These are phyloP conservation scores for Pocota personata DNA, from an alignment of 2,888 invertebrate genomes.

Conservation along the genomic window DNA sequence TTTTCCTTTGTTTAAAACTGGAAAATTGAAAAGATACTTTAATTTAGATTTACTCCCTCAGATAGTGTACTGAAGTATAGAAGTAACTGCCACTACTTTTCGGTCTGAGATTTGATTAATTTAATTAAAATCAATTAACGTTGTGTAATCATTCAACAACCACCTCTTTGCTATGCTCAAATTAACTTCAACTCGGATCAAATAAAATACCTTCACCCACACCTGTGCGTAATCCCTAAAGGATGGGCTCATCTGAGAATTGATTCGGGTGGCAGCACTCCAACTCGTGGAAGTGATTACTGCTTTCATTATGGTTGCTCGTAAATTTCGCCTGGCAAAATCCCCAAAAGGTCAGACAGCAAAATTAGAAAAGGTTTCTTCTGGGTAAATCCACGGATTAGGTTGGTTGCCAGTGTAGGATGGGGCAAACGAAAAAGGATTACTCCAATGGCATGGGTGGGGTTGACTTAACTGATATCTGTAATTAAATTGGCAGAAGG, in stretches of 20 bases:
- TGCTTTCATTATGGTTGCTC: conserved; percentile 33
- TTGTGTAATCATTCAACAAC: conserved; percentile 38
- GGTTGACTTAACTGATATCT: conserved; percentile 5
- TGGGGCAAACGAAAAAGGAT: conserved; percentile 7
- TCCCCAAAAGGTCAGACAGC: conserved; percentile 53
- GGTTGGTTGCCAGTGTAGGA: not conserved
- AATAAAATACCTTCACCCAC: not conserved
- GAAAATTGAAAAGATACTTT: conserved; percentile 56
- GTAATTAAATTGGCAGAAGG: conserved; percentile 25
- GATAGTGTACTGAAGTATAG: conserved; percentile 4
- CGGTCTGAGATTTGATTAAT: conserved; percentile 35
- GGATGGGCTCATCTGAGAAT: conserved; percentile 18
- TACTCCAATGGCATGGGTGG: not conserved
- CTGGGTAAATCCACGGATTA: conserved; percentile 13
- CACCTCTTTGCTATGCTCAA: not conserved
- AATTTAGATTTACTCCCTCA: conserved; percentile 43
- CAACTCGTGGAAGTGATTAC: conserved; percentile 59
- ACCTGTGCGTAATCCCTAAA: not conserved
- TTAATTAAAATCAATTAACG: conserved; percentile 64
- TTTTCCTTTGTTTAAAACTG: conserved; percentile 35
- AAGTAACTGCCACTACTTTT: not conserved
- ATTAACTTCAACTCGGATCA: conserved; percentile 36
- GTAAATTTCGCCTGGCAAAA: conserved; percentile 26
- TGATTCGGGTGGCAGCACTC: conserved; percentile 14
- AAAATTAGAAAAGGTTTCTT: conserved; percentile 34